Evolutionary conservation across 53 echinoderm and acorn worm genomes (phyloP).

Genomic region (Henricia sp.): DNA sequence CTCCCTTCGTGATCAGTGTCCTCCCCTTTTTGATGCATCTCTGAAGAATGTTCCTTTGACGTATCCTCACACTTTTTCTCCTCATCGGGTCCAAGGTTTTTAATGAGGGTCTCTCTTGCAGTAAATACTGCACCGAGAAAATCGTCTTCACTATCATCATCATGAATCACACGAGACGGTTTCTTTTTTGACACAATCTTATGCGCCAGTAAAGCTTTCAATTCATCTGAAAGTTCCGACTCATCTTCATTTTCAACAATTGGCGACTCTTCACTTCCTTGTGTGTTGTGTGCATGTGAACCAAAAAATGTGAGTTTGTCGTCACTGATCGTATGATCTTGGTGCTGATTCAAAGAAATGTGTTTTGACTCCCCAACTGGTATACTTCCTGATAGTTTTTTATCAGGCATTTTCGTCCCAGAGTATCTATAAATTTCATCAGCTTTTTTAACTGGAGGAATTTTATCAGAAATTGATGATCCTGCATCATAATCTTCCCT

Average conservation of each 20-base stretch:
- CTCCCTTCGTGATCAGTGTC: slow-evolving; percentile 28
- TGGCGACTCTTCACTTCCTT: background rate
- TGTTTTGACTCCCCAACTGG: background rate
- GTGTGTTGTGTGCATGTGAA: background rate
- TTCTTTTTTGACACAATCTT: slow-evolving; percentile 1
- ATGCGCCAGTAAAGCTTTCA: slow-evolving; percentile 34
- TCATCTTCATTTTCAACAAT: slow-evolving; percentile 6
- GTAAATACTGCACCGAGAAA: slow-evolving; percentile 28
- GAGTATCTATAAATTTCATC: background rate
- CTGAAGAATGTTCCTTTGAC: slow-evolving; percentile 3
- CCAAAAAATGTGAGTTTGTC: background rate
- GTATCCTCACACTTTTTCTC: slow-evolving; percentile 4
- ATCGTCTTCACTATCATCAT: slow-evolving; percentile 26
- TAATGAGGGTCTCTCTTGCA: slow-evolving; percentile 23
- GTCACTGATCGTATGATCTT: background rate
- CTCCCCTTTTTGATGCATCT: slow-evolving; percentile 37
- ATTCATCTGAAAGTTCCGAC: slow-evolving; percentile 23
- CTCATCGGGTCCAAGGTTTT: background rate
- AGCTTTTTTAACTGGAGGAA: background rate
- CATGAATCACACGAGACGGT: background rate
- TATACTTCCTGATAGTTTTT: background rate
- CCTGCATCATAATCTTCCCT: background rate
- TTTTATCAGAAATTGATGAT: background rate
- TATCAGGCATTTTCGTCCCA: no score
- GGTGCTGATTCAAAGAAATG: no score